phyloP scores from a whole-genome alignment of 2,797 vertebrate genomes.

The Enteromius thamalakanensis region DNA sequence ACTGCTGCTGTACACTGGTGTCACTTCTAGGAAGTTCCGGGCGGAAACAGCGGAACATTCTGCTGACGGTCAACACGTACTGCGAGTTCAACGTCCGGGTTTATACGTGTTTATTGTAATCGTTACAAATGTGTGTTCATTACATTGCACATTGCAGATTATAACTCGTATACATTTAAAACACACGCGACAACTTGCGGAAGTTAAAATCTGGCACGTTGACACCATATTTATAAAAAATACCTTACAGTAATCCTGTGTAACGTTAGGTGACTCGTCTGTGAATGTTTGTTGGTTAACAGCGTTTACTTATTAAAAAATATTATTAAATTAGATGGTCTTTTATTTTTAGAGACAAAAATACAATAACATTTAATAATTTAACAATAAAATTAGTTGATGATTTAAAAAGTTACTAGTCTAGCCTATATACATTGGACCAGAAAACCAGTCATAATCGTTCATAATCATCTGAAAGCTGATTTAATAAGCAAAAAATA shows the following conservation, averaged over 20 bases:
- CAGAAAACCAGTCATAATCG: not conserved
- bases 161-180: not conserved
- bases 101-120: not conserved
- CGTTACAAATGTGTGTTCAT: not conserved
- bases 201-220: not conserved
- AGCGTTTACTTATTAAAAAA: not conserved
- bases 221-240: not conserved
- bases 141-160: not conserved
- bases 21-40: constrained; percentile 44
- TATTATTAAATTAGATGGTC: not conserved
- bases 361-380: not conserved
- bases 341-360: not conserved
- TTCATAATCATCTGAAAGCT: not conserved
- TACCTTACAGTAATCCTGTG: not conserved
- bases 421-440: not conserved
- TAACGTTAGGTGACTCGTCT: not conserved
- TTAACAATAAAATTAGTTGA: not conserved
- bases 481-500: not conserved
- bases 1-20: constrained; percentile 30
- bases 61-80: not conserved
- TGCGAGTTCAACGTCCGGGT: not conserved
- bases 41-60: constrained; percentile 34
- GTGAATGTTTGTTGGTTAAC: not conserved
- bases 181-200: not conserved
- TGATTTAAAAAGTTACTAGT: not conserved